These are phyloP conservation scores for Cyprinodon diabolis DNA, from an alignment of 2,797 vertebrate species.

Conservation along the genomic window DNA sequence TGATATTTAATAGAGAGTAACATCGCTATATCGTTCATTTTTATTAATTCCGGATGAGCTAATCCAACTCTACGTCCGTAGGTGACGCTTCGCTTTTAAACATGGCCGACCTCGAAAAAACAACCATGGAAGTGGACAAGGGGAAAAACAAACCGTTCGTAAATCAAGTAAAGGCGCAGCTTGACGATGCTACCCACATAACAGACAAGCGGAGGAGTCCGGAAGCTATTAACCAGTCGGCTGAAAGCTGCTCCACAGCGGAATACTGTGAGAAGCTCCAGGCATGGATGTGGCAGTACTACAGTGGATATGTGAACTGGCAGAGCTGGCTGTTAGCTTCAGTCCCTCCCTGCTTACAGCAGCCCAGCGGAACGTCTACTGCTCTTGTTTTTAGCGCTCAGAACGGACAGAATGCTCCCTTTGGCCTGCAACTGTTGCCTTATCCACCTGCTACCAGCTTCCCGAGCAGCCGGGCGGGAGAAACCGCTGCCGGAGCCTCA, in stretches of 20 bases:
- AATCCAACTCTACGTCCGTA: neutral
- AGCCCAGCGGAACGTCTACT: constrained; percentile 48
- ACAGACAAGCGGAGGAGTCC: neutral
- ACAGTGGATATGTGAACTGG: constrained; percentile 89
- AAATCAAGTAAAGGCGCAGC: constrained; percentile 18
- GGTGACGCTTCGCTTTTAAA: constrained; percentile 55
- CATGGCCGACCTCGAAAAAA: constrained; percentile 79
- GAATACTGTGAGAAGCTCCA: constrained; percentile 91
- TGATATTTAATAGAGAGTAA: too few relatives aligned
- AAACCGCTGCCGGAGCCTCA: constrained; percentile 54
- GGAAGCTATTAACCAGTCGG: constrained; percentile 7
- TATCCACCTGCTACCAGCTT: constrained; percentile 36
- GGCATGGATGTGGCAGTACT: constrained; percentile 96
- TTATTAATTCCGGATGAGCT: neutral
- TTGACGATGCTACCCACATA: constrained; percentile 2
- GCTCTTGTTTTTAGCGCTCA: constrained; percentile 56
- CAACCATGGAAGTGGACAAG: constrained; percentile 64
- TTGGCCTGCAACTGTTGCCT: constrained; percentile 58
- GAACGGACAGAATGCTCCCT: constrained; percentile 62
- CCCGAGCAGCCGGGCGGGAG: constrained; percentile 49
- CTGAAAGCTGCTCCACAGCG: constrained; percentile 53
- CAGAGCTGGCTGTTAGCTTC: constrained; percentile 84
- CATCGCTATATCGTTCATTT: neutral
- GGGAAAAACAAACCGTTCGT: constrained; percentile 40
- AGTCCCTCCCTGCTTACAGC: constrained; percentile 61